Evolutionary conservation across 2,797 vertebrate species (phyloP), one percentile per base, ranked within the genome.

Genomic region (Chrysocyon brachyurus): DNA sequence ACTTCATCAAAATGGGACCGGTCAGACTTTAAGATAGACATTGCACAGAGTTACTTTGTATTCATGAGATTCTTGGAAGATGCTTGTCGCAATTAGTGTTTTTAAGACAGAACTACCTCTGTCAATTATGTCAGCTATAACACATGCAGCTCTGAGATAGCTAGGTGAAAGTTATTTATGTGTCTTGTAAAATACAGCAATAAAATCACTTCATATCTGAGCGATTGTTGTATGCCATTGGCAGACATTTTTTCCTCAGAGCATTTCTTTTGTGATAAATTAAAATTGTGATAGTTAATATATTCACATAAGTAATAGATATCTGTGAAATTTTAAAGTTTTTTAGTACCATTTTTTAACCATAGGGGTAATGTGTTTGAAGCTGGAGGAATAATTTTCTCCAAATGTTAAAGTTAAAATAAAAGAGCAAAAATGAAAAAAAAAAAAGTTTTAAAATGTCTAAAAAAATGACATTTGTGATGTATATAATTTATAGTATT

Each of bases 21-120:
- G 10, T 72, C 83, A 94, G 36, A 83, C 11, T 54, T 82, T 78
- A 84, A 83, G 72, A 61, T 85, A 49, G 24, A 49, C 6, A 73
- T 72, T 70, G 40, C 26, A 16, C 2, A 54, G 9, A 31, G 11
- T 70, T 36, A 59, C 10, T 96, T 77, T 81, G 12, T 56, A 68
- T 89, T 64, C 64, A 79, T 82, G 24, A 95, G 3, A 2, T 54
- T 93, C 82, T 49, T 61, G 22, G 52, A 93, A 93, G 33, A 56
- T 56, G 52, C 19, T 94, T 87, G 14, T 52, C 85, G 46, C 28
- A 91, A n/a, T 84, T 88, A 95, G n/a, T 72, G 17, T 40, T 87
- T 87, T 87, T 59, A 90, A 87, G 36, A 78, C 26, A 77, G 21
- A 93, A 93, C 66, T 79, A 91, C 17, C 4, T 31, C 84, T 95